These are phyloP conservation scores for Chydorus sphaericus DNA, from an alignment of 2,888 invertebrate genomes.

Conservation along the genomic window DNA sequence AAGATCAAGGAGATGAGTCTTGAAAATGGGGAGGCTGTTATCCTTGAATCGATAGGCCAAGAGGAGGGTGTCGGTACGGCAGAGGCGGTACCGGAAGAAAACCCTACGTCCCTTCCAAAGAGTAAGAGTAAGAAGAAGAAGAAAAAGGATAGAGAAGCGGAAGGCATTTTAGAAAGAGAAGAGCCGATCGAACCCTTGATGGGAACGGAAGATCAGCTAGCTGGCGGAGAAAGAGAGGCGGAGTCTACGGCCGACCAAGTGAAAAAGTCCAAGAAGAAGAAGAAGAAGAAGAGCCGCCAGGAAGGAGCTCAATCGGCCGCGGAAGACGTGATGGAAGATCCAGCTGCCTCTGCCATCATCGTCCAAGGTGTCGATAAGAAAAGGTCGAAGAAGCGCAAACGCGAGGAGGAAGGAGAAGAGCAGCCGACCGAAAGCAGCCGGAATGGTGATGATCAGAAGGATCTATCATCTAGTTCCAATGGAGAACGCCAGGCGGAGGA, in stretches of 20 bases:
- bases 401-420: conserved; percentile 9
- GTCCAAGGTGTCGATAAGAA: neutral
- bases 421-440: neutral
- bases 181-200: neutral
- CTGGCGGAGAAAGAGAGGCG: neutral
- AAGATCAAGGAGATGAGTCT: conserved; percentile 13
- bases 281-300: conserved; percentile 2
- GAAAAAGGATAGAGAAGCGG: neutral
- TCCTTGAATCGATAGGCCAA: conserved; percentile 15
- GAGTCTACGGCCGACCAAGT: neutral
- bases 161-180: neutral
- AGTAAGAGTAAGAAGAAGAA: neutral
- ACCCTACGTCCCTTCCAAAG: neutral
- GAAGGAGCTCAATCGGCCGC: neutral
- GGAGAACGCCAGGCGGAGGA: too few species aligned
- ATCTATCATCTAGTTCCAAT: too few species aligned
- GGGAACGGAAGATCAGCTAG: too few species aligned
- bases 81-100: conserved; percentile 13
- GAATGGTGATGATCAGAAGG: too few species aligned
- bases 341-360: neutral
- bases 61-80: conserved; percentile 10
- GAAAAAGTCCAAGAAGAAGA: conserved; percentile 14
- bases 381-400: neutral
- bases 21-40: conserved; percentile 13
- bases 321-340: neutral